Base-by-base conservation (phyloP, 2,888 invertebrate genomes). In the Galerucella nymphaeae region DNA sequence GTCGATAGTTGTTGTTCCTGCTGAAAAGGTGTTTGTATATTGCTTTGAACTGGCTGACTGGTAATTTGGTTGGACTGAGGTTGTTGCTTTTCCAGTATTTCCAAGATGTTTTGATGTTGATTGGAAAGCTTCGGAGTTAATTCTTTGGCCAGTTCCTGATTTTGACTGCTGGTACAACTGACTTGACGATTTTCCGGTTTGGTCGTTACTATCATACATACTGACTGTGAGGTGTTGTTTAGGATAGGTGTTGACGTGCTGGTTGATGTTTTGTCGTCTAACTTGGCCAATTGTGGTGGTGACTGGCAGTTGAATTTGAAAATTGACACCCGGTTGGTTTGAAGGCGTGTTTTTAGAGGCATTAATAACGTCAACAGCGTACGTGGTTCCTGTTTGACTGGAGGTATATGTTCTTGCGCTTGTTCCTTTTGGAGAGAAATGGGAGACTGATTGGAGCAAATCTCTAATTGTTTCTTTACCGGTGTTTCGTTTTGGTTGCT, bases 401-500 rank as follows among this genome's bases (percentile, higher is more conserved):
- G 20, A 16, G 13, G 20, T 45, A 57, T 42, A 45, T 23, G 55
- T 58, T 45, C 45, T n/a, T 6, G 20, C 14, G 6, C 9, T n/a
- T 50, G 68, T 62, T 68, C 62, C 53, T 42, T 68, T 61, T 53
- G 61, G 61, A 30, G 67, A 50, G 53, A 61, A 18, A 38, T 61
- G 61, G 13, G 68, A 53, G 50, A 61, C n/a, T 50, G 68, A 61
- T 20, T 68, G 68, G 53, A 68, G 53, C 53, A 68, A 41, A 41
- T 68, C 61, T 62, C 68, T 61, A 41, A 68, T 30, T 8, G 68
- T 68, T 68, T 68, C 68, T 53, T 62, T 68, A 13, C 59, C 11
- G n/a, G 53, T 14, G 45, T 18, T 62, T 68, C 62, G 38, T 59
- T 68, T 68, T 38, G 41, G 61, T 50, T 38, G 50, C 16, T 62